Conservation (phyloP, 1,140 invertebrate genomes). For the Mylabris phalerata region DNA sequence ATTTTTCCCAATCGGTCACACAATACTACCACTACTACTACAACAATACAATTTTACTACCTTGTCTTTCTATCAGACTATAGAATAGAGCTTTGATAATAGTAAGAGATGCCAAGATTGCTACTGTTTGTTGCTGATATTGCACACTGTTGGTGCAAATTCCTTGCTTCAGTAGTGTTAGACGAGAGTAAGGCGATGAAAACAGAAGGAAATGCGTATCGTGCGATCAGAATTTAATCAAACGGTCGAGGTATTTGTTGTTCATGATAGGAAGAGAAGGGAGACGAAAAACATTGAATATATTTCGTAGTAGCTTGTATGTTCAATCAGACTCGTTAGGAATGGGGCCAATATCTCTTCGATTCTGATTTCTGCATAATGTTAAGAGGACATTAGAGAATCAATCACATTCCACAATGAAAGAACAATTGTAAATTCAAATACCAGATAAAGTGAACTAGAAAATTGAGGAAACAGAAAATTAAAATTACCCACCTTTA, state of each 20-base stretch:
- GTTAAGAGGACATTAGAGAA: not conserved
- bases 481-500: not conserved
- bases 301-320: conserved; percentile 19
- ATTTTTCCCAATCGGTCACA: conserved; percentile 31
- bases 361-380: conserved; percentile 30
- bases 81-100: too few species aligned
- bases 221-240: conserved; percentile 32
- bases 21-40: not conserved
- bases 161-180: not conserved
- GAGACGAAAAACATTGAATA: conserved; percentile 24
- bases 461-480: too few species aligned
- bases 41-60: not conserved
- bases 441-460: too few species aligned
- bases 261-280: not conserved
- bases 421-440: too few species aligned
- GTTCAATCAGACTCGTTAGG: conserved; percentile 29
- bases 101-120: too few species aligned
- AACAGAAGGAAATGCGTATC: conserved; percentile 11
- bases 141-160: conserved; percentile 4
- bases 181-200: not conserved
- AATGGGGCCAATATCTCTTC: conserved; percentile 24
- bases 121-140: not conserved
- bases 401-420: too few species aligned
- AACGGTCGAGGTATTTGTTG: conserved; percentile 25
- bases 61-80: not conserved